Evolutionary conservation across 2,888 invertebrate species (phyloP).

Genomic region (Stegana nigrithorax): DNA sequence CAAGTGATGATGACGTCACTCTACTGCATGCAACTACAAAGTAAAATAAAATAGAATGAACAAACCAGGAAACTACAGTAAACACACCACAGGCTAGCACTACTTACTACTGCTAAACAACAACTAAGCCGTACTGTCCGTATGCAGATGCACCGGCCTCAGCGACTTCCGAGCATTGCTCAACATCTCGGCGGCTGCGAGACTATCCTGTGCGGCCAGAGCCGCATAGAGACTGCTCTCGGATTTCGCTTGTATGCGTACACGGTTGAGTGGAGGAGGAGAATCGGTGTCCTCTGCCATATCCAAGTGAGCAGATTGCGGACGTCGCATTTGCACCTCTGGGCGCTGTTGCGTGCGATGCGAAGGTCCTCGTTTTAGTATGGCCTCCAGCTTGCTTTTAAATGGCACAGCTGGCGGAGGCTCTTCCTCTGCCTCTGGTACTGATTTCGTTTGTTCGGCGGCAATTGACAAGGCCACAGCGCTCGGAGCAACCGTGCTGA

Average conservation of each 20-base stretch:
- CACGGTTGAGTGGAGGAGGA: too few species aligned
- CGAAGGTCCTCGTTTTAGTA: constrained; percentile 61
- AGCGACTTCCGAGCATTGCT: constrained; percentile 23
- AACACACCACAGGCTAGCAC: too few species aligned
- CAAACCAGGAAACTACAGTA: too few species aligned
- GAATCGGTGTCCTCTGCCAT: constrained; percentile 32
- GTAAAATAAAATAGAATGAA: too few species aligned
- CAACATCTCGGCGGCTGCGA: constrained; percentile 26
- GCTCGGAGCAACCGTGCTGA: too few species aligned
- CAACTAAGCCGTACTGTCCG: too few species aligned
- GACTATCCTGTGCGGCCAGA: constrained; percentile 16
- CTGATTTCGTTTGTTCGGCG: too few species aligned
- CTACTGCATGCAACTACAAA: constrained; percentile 14
- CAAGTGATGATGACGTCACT: background rate
- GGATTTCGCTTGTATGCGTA: background rate
- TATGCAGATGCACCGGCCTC: constrained; percentile 16
- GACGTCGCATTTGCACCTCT: constrained; percentile 42
- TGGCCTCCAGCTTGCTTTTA: constrained; percentile 61
- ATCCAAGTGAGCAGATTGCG: constrained; percentile 48
- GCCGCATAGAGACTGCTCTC: constrained; percentile 35
- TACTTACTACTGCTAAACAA: too few species aligned
- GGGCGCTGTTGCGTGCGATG: constrained; percentile 48
- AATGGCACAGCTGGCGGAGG: constrained; percentile 47
- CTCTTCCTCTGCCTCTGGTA: constrained; percentile 20
- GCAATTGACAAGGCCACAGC: too few species aligned